Evolutionary conservation across 2,113 vertebrate species (phyloP).

Genomic region (Brachypodius melanocephalos): DNA sequence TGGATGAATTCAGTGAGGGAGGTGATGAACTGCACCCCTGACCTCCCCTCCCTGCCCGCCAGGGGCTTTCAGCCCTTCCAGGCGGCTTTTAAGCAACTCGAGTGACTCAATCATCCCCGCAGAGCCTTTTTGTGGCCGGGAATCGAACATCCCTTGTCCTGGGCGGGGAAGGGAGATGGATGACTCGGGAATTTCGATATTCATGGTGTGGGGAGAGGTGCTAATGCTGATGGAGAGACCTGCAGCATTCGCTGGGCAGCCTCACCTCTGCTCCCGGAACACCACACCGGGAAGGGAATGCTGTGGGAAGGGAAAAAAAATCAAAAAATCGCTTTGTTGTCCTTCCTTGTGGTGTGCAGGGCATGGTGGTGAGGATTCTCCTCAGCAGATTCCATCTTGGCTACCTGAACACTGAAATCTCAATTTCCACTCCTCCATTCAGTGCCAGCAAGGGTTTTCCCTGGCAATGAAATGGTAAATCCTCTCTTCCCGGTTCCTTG

Average conservation of each 20-base stretch:
- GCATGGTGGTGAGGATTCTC: fast-evolving
- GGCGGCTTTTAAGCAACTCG: slow-evolving; percentile 12
- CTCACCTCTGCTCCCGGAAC: not conserved
- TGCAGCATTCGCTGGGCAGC: not conserved
- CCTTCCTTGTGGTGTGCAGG: not conserved
- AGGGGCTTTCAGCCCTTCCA: not conserved
- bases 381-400: not conserved
- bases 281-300: fast-evolving
- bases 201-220: not conserved
- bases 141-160: not conserved
- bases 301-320: fast-evolving
- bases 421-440: not conserved
- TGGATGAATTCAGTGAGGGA: slow-evolving; percentile 39
- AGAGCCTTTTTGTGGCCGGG: slow-evolving; percentile 7
- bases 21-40: slow-evolving; percentile 48
- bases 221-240: not conserved
- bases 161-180: not conserved
- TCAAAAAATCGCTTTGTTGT: not conserved
- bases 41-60: slow-evolving; percentile 27
- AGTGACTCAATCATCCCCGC: not conserved
- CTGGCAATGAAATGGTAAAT: not conserved
- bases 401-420: not conserved
- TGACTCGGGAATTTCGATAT: not conserved
- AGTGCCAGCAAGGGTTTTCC: not conserved
- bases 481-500: not conserved